phyloP scores from a whole-genome alignment of 1,140 invertebrate species.

The Fopius arisanus region DNA sequence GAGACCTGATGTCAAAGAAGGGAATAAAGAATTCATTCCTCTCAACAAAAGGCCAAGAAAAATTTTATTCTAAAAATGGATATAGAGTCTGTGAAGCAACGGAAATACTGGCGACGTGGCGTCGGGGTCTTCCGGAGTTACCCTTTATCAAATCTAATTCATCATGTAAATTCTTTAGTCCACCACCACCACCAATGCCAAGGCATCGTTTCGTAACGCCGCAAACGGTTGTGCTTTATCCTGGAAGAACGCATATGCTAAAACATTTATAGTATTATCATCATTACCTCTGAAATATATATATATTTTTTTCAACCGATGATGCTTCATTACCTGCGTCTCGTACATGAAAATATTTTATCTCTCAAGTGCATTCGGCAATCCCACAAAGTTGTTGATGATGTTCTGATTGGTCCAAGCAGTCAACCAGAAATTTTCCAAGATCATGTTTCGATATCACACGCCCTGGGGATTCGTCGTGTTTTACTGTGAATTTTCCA shows the following conservation, averaged over 20 bases:
- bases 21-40: conserved; percentile 73
- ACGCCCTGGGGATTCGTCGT: conserved; percentile 71
- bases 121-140: conserved; percentile 22
- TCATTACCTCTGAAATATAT: not conserved
- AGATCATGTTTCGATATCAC: conserved; percentile 79
- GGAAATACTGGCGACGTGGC: conserved; percentile 67
- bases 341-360: not conserved
- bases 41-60: conserved; percentile 78
- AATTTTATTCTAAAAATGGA: conserved; percentile 79
- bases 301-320: not conserved
- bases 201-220: not conserved
- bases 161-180: conserved; percentile 37
- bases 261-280: conserved; percentile 41
- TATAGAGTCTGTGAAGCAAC: conserved; percentile 75
- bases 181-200: conserved; percentile 61
- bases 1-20: conserved; percentile 72
- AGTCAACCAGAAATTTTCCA: conserved; percentile 78
- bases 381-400: conserved; percentile 75
- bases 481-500: conserved; percentile 66
- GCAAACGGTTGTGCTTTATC: not conserved
- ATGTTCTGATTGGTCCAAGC: conserved; percentile 72
- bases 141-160: not conserved
- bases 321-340: not conserved
- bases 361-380: conserved; percentile 42
- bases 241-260: conserved; percentile 48